phyloP scores from a whole-genome alignment of 2,113 vertebrate genomes.

The Corythoichthys haematopterus region DNA sequence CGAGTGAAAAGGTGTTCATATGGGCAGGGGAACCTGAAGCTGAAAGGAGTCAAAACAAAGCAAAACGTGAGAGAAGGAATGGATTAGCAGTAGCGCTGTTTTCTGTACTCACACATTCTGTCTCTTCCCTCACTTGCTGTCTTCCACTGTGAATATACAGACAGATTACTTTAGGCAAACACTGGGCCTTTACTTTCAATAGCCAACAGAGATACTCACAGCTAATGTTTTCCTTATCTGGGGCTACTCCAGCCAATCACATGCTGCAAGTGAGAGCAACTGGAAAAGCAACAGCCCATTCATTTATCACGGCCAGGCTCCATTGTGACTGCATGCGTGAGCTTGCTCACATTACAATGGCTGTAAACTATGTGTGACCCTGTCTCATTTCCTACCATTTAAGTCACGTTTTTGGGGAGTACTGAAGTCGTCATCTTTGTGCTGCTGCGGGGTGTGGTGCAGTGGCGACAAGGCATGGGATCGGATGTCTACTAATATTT shows the following conservation, averaged over 20 bases:
- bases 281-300: conserved; percentile 36
- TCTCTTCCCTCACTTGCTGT: conserved; percentile 31
- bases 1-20: conserved; percentile 24
- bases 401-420: conserved; percentile 38
- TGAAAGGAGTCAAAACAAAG: neutral
- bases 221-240: conserved; percentile 64
- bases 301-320: conserved; percentile 40
- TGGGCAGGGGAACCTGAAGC: conserved; percentile 27
- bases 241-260: conserved; percentile 44
- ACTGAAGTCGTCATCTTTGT: neutral
- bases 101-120: conserved; percentile 32
- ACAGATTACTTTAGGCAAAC: conserved; percentile 58
- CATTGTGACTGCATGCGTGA: conserved; percentile 53
- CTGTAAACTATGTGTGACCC: conserved; percentile 49
- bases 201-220: conserved; percentile 48
- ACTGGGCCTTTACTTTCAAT: conserved; percentile 51
- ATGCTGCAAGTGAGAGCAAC: conserved; percentile 27
- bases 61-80: conserved; percentile 23
- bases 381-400: conserved; percentile 54
- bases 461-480: conserved; percentile 9
- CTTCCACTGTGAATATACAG: conserved; percentile 41
- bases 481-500: conserved; percentile 27
- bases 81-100: conserved; percentile 25
- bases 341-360: conserved; percentile 51
- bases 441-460: conserved; percentile 16